A percentile compares a stretch with the other conserved stretches of the same genome.
phyloP scores from a whole-genome alignment of 2,113 vertebrate species.

The Sinocyclocheilus anophthalmus region DNA sequence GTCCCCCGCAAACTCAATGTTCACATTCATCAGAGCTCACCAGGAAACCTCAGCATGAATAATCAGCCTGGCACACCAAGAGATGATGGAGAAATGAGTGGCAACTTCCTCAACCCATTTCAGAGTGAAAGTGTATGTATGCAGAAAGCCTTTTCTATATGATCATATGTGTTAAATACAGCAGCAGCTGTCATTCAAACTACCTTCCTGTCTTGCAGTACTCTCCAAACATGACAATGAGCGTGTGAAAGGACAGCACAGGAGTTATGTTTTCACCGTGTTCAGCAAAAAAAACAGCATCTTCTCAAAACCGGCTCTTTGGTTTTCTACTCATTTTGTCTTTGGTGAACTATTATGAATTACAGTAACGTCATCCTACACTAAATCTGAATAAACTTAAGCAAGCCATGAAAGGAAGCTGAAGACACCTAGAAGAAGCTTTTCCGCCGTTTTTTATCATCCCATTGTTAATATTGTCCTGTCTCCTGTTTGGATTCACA shows the following conservation, averaged over 20 bases:
- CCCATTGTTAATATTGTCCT: background rate
- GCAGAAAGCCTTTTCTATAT: conserved; percentile 26
- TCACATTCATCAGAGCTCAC: conserved; percentile 85
- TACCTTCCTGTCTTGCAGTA: conserved; percentile 78
- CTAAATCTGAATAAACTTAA: conserved; percentile 20
- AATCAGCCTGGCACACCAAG: conserved; percentile 97
- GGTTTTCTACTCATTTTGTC: conserved; percentile 16
- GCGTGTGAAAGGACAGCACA: conserved; percentile 76
- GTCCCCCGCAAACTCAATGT: conserved; percentile 21
- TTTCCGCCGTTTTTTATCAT: background rate
- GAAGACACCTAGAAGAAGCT: background rate
- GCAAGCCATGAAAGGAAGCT: conserved; percentile 1
- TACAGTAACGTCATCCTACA: background rate
- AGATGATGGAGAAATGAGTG: conserved; percentile 96
- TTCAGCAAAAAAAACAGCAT: background rate
- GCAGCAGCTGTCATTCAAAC: background rate
- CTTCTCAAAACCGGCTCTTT: background rate
- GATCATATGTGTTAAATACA: background rate
- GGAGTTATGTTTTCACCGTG: background rate
- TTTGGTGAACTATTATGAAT: background rate
- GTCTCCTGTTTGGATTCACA: conserved; percentile 4
- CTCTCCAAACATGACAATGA: conserved; percentile 92
- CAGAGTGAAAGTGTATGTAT: conserved; percentile 87
- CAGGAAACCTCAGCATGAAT: conserved; percentile 97
- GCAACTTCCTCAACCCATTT: conserved; percentile 98